These are phyloP conservation scores for Sphenopsis melanotis DNA, from an alignment of 2,797 vertebrate species.

Conservation along the genomic window DNA sequence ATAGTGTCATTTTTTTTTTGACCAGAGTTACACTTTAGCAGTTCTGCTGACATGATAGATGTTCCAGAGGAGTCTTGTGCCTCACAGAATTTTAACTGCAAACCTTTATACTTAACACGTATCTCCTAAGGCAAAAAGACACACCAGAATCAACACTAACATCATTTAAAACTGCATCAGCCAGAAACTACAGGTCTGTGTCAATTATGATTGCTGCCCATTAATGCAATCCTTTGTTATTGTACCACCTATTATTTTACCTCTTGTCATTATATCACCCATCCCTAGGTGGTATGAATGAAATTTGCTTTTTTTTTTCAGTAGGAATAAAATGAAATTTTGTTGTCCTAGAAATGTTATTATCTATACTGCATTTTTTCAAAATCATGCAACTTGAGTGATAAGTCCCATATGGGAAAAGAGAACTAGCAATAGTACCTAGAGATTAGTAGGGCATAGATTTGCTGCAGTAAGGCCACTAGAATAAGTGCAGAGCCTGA, in stretches of 20 bases:
- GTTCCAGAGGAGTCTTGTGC: not conserved
- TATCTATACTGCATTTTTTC: not conserved
- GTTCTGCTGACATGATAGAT: constrained; percentile 48
- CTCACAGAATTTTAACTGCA: constrained; percentile 37
- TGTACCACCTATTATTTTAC: constrained; percentile 20
- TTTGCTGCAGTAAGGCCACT: not conserved
- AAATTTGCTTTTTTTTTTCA: not conserved
- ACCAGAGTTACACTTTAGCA: constrained; percentile 67
- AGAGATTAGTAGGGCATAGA: not conserved
- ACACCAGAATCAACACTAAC: constrained; percentile 40
- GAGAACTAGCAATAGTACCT: not conserved
- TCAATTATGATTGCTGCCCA: constrained; percentile 4
- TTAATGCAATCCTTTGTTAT: constrained; percentile 14
- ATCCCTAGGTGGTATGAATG: not conserved
- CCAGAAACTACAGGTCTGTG: not conserved
- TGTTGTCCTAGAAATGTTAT: not conserved
- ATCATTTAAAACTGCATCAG: constrained; percentile 19
- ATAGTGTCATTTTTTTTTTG: constrained; percentile 59
- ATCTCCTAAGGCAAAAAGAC: constrained; percentile 29
- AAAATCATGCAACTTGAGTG: not conserved
- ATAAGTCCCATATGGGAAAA: not conserved
- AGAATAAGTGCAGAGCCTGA: not conserved
- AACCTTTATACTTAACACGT: constrained; percentile 30
- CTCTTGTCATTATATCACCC: not conserved
- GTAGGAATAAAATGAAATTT: not conserved